Evolutionary conservation across 2,888 invertebrate genomes (phyloP).

Genomic region (Steinernema carpocapsae): DNA sequence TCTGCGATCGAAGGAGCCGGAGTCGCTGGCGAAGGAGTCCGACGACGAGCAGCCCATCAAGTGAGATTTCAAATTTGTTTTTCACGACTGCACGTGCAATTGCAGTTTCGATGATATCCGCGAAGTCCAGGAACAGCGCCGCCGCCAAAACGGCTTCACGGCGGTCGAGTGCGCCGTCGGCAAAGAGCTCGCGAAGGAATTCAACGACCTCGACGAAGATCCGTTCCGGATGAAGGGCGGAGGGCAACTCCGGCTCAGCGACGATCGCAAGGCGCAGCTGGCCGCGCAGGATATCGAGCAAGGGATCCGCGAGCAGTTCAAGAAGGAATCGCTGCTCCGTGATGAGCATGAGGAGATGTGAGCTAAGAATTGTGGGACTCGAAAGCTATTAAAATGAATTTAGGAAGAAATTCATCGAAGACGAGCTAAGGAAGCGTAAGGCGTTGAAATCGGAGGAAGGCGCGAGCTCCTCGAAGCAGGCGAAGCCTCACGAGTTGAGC

Average conservation of each 20-base stretch:
- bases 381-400: constrained; percentile 3
- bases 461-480: constrained; percentile 33
- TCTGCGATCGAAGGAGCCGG: not conserved
- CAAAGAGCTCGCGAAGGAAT: constrained; percentile 53
- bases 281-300: constrained; percentile 63
- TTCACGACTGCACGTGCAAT: not conserved
- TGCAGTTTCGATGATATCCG: constrained; percentile 58
- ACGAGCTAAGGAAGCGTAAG: constrained; percentile 44
- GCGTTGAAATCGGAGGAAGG: constrained; percentile 66
- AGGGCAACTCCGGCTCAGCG: constrained; percentile 58
- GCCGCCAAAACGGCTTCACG: constrained; percentile 61
- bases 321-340: constrained; percentile 64
- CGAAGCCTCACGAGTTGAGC: constrained; percentile 68
- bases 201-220: constrained; percentile 53
- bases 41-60: constrained; percentile 18
- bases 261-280: constrained; percentile 58
- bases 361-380: constrained; percentile 11
- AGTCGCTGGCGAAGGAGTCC: not conserved
- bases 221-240: constrained; percentile 58
- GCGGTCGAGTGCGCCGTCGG: constrained; percentile 67
- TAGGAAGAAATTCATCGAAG: constrained; percentile 59
- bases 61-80: constrained; percentile 1
- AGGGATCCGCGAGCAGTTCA: constrained; percentile 66
- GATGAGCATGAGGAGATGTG: constrained; percentile 67
- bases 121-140: constrained; percentile 62